Conservation (phyloP, 2,113 vertebrate species). For the Passer montanus region DNA sequence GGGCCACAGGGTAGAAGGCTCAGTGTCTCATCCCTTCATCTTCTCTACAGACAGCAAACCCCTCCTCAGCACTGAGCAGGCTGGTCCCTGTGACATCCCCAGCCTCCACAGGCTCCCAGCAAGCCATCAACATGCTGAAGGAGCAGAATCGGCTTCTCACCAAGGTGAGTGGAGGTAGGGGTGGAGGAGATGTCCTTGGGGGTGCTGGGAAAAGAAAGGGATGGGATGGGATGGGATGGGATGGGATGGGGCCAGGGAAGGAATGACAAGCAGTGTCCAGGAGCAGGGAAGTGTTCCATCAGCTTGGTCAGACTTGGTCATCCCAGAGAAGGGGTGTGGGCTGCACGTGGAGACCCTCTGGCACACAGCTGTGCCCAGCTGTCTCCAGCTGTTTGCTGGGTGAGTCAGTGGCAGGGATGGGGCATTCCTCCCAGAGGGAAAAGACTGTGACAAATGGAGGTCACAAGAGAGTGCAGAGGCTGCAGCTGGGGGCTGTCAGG, state of each 20-base stretch:
- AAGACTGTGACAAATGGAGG: background rate
- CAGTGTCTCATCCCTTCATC: background rate
- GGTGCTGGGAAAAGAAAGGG: background rate
- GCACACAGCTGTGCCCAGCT: background rate
- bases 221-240: too few relatives aligned
- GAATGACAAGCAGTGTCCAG: background rate
- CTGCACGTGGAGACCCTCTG: background rate
- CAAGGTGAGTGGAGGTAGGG: conserved; percentile 71
- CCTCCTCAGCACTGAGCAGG: background rate
- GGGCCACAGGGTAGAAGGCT: background rate
- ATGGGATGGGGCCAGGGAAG: fast-evolving
- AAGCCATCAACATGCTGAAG: conserved; percentile 89
- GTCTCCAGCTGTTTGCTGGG: background rate
- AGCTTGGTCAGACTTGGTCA: background rate
- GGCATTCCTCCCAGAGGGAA: background rate
- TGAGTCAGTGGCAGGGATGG: background rate
- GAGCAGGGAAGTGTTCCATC: background rate
- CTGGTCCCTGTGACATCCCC: background rate
- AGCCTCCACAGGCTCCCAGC: conserved; percentile 71
- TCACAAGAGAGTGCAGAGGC: background rate
- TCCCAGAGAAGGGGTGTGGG: background rate
- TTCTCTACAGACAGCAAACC: conserved; percentile 64
- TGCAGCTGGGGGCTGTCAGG: background rate
- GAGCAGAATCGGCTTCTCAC: conserved; percentile 95
- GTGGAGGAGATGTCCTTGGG: background rate